Evolutionary conservation across 2,888 invertebrate genomes (phyloP).

Genomic region (Geophilus truncorum): DNA sequence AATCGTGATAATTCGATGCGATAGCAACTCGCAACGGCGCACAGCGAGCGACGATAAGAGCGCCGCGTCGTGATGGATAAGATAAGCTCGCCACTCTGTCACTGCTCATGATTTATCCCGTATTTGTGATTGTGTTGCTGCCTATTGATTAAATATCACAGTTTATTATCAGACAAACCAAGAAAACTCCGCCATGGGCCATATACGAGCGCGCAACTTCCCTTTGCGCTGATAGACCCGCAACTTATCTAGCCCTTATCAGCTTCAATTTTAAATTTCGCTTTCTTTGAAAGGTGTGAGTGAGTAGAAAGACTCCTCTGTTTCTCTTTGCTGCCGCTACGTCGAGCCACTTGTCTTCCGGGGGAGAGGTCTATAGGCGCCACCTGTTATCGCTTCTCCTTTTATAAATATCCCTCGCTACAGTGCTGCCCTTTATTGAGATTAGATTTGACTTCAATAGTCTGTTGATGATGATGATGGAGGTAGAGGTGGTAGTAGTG

Average conservation of each 20-base stretch:
- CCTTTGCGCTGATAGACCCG: background rate
- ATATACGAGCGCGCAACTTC: background rate
- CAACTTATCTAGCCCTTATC: background rate
- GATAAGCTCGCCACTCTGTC: slow-evolving; percentile 30
- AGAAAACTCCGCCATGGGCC: background rate
- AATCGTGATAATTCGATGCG: background rate
- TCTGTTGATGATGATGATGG: background rate
- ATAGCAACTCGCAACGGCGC: background rate
- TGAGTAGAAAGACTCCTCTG: background rate
- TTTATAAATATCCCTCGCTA: background rate
- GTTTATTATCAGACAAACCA: background rate
- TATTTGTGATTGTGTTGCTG: slow-evolving; percentile 25
- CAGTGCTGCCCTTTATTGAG: background rate
- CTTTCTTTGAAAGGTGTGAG: background rate
- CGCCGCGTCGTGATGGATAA: slow-evolving; percentile 30
- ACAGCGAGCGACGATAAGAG: background rate
- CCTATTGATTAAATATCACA: slow-evolving; percentile 31
- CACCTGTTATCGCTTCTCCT: background rate
- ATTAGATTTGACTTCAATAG: background rate
- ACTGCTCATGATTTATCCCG: slow-evolving; percentile 31
- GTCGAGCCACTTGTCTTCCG: background rate
- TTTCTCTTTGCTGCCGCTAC: background rate
- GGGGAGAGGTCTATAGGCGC: background rate
- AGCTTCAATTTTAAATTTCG: background rate
- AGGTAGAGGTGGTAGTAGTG: too few relatives aligned